Conservation (phyloP, 92 coral and sea anemone genomes). For the Phenganax subtilis region DNA sequence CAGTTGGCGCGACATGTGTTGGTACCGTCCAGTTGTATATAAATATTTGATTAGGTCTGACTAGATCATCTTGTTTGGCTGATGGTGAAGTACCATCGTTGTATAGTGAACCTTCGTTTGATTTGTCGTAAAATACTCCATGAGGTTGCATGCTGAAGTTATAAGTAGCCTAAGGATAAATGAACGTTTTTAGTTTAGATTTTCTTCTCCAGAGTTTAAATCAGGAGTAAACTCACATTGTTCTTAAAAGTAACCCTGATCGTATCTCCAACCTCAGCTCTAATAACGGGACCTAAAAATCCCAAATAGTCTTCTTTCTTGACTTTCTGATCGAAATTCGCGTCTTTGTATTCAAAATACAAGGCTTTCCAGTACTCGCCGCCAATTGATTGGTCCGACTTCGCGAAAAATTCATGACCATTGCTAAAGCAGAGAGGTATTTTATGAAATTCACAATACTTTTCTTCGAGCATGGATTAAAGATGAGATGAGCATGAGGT, state of each 20-base stretch:
- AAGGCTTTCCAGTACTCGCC: conserved; percentile 74
- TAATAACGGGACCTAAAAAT: conserved; percentile 78
- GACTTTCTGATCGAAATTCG: conserved; percentile 47
- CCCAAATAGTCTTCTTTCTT: conserved; percentile 56
- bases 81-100: conserved; percentile 63
- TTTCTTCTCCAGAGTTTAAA: background rate
- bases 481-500: background rate
- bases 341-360: conserved; percentile 66
- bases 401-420: conserved; percentile 68
- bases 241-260: conserved; percentile 70
- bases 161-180: conserved; percentile 54
- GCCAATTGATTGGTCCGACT: conserved; percentile 66
- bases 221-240: conserved; percentile 44
- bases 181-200: background rate
- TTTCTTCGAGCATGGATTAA: no score
- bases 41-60: conserved; percentile 58
- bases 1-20: conserved; percentile 70
- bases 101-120: conserved; percentile 79
- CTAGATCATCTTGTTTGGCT: conserved; percentile 69
- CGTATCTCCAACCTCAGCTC: conserved; percentile 88
- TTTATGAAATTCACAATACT: background rate
- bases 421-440: conserved; percentile 49
- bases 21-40: conserved; percentile 84
- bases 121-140: conserved; percentile 84
- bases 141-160: conserved; percentile 85